These are phyloP conservation scores for Amiota communis DNA, from an alignment of 2,888 invertebrate species.

Conservation along the genomic window DNA sequence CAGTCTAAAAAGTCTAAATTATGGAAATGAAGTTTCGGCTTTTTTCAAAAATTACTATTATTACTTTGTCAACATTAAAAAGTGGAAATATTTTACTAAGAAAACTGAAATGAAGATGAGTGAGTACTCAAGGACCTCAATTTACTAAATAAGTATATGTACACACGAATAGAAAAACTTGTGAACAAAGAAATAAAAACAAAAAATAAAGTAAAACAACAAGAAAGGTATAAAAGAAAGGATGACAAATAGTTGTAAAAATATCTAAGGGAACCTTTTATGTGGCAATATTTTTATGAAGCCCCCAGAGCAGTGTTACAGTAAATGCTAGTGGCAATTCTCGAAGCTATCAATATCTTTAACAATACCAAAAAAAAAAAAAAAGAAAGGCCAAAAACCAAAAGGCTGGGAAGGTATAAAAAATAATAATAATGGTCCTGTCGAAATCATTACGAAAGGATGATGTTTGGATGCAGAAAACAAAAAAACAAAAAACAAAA, in stretches of 20 bases:
- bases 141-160: slow-evolving; percentile 14
- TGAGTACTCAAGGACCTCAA: background rate
- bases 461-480: background rate
- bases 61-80: background rate
- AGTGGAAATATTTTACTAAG: background rate
- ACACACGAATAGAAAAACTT: background rate
- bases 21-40: background rate
- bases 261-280: slow-evolving; percentile 34
- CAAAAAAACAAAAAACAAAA: slow-evolving; percentile 43
- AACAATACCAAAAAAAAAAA: background rate
- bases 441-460: slow-evolving; percentile 29
- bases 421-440: slow-evolving; percentile 33
- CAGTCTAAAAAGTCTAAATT: slow-evolving; percentile 28
- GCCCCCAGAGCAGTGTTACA: background rate
- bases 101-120: background rate
- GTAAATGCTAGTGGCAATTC: background rate
- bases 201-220: slow-evolving; percentile 18
- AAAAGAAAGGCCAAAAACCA: slow-evolving; percentile 13
- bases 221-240: slow-evolving; percentile 27
- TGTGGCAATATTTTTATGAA: slow-evolving; percentile 25
- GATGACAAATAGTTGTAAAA: slow-evolving; percentile 32
- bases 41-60: too few relatives aligned
- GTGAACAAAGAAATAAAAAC: background rate
- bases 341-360: slow-evolving; percentile 38
- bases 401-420: slow-evolving; percentile 2